Evolutionary conservation across 2,797 vertebrate species (phyloP).

Genomic region (Triplophysa bombifrons): DNA sequence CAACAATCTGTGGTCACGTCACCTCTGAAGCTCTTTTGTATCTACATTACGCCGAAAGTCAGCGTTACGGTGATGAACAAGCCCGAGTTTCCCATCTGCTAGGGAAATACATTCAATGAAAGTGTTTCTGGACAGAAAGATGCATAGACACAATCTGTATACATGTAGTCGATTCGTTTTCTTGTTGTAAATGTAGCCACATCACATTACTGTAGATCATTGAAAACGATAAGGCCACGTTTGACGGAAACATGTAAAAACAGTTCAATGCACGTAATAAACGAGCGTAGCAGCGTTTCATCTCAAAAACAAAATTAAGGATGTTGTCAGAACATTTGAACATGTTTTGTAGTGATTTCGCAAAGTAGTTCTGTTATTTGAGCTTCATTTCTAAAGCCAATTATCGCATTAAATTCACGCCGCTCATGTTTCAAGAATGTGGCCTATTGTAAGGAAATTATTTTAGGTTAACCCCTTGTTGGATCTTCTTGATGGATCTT

Average conservation of each 20-base stretch:
- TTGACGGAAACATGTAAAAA: background rate
- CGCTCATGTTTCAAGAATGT: background rate
- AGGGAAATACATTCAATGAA: slow-evolving; percentile 10
- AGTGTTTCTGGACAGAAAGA: background rate
- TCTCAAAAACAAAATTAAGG: no score
- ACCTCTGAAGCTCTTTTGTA: slow-evolving; percentile 2
- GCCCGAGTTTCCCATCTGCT: background rate
- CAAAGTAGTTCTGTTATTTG: background rate
- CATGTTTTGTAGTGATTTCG: background rate
- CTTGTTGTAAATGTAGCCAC: background rate
- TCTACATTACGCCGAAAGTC: background rate
- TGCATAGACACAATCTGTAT: background rate
- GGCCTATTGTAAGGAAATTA: background rate
- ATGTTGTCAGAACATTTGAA: background rate
- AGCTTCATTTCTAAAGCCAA: no score
- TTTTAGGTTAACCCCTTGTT: no score
- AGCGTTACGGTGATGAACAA: background rate
- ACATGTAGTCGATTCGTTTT: no score
- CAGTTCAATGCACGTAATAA: background rate
- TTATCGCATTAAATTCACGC: no score
- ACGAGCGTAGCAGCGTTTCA: background rate
- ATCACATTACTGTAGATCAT: background rate
- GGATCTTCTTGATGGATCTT: background rate
- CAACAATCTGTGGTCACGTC: slow-evolving; percentile 30
- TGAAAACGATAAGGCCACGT: background rate